Conservation (phyloP, 2,113 vertebrate genomes). For the Myodes glareolus region DNA sequence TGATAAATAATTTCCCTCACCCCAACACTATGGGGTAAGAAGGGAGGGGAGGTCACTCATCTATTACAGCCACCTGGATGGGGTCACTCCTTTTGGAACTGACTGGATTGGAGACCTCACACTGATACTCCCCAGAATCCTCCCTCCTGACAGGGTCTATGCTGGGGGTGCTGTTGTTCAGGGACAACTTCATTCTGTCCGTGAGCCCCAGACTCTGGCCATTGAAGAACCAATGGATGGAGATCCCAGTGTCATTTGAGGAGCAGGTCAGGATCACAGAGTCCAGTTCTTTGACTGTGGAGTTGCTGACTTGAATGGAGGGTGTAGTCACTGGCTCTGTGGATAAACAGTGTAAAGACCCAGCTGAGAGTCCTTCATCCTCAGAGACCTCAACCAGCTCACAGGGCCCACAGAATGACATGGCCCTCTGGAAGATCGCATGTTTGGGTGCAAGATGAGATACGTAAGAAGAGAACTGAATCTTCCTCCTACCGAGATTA, state of each 20-base stretch:
- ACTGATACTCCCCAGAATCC: too few relatives aligned
- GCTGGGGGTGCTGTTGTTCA: too few relatives aligned
- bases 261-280: background rate
- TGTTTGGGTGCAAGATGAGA: too few relatives aligned
- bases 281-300: background rate
- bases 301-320: background rate
- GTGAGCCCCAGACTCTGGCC: background rate
- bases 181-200: background rate
- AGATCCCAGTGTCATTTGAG: background rate
- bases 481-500: too few relatives aligned
- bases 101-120: too few relatives aligned
- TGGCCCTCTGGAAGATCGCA: too few relatives aligned
- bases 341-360: background rate
- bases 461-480: too few relatives aligned
- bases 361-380: background rate
- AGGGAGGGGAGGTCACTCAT: background rate
- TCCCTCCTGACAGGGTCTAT: too few relatives aligned
- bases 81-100: too few relatives aligned
- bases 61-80: background rate
- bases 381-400: background rate
- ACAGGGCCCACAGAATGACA: too few relatives aligned
- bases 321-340: background rate
- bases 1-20: too few relatives aligned
- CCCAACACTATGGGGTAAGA: too few relatives aligned
- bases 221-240: background rate